Conservation (phyloP, 2,888 invertebrate genomes). For the Agrotis segetum region DNA sequence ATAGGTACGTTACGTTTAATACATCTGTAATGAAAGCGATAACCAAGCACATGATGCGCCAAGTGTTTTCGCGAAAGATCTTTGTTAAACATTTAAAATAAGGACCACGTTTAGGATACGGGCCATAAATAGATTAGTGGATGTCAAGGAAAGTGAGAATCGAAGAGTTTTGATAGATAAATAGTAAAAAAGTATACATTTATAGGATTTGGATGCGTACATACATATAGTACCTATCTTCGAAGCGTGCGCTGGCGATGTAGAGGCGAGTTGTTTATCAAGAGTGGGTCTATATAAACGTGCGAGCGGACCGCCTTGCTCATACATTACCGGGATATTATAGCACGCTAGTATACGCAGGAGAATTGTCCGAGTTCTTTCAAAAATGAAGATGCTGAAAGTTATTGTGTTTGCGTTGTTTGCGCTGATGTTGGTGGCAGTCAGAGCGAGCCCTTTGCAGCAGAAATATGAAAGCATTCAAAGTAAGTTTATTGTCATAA, state of each 20-base stretch:
- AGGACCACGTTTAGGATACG: background rate
- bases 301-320: constrained; percentile 58
- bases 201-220: constrained; percentile 27
- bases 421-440: constrained; percentile 70
- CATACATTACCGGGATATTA: constrained; percentile 67
- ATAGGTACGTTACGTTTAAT: constrained; percentile 19
- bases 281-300: constrained; percentile 73
- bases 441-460: constrained; percentile 67
- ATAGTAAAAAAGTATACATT: background rate
- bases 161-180: constrained; percentile 3
- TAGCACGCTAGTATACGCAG: constrained; percentile 56
- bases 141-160: background rate
- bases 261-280: constrained; percentile 72
- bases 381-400: constrained; percentile 70
- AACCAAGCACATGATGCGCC: constrained; percentile 51
- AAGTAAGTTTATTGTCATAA: constrained; percentile 63
- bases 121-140: background rate
- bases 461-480: constrained; percentile 47
- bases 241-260: constrained; percentile 22
- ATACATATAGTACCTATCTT: constrained; percentile 4
- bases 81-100: background rate
- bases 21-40: constrained; percentile 33
- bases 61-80: constrained; percentile 48
- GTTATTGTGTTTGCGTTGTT: constrained; percentile 69
- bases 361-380: constrained; percentile 33